Conservation (phyloP, 2,888 invertebrate genomes). For the Drosophila kuntzei region DNA sequence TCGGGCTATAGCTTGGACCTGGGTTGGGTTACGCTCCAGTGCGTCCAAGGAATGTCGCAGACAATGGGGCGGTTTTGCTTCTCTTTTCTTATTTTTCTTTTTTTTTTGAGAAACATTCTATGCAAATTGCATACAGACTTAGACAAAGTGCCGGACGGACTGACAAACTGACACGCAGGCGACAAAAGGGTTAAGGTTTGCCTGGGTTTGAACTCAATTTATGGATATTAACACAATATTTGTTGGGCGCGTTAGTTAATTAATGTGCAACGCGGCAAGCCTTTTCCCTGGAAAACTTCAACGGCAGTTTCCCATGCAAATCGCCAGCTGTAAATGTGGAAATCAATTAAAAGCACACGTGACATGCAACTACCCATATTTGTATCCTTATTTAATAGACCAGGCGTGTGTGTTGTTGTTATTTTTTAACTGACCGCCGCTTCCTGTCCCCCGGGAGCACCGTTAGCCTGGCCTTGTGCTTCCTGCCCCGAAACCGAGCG, state of each 20-base stretch:
- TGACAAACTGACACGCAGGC: conserved; percentile 20
- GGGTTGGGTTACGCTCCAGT: conserved; percentile 59
- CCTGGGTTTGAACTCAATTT: conserved; percentile 50
- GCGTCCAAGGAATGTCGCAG: conserved; percentile 67
- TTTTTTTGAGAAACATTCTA: conserved; percentile 60
- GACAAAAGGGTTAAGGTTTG: conserved; percentile 67
- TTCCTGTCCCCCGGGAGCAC: conserved; percentile 65
- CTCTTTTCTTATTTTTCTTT: background rate
- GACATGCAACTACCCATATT: conserved; percentile 62
- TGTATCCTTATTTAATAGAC: conserved; percentile 43
- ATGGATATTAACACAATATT: conserved; percentile 75
- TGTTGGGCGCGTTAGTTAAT: conserved; percentile 56
- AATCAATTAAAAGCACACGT: conserved; percentile 76
- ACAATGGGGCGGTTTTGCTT: conserved; percentile 74
- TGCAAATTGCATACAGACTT: conserved; percentile 58
- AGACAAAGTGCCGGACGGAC: background rate
- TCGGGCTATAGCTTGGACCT: conserved; percentile 27
- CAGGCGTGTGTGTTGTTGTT: conserved; percentile 7
- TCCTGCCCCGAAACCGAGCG: conserved; percentile 53
- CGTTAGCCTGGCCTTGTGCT: conserved; percentile 66
- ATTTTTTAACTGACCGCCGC: conserved; percentile 46
- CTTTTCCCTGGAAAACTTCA: conserved; percentile 54
- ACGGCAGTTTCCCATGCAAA: conserved; percentile 67
- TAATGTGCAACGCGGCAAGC: conserved; percentile 44
- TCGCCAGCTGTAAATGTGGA: conserved; percentile 45